These are phyloP conservation scores for Tragelaphus strepsiceros DNA, from an alignment of 2,113 vertebrate species.

Conservation along the genomic window DNA sequence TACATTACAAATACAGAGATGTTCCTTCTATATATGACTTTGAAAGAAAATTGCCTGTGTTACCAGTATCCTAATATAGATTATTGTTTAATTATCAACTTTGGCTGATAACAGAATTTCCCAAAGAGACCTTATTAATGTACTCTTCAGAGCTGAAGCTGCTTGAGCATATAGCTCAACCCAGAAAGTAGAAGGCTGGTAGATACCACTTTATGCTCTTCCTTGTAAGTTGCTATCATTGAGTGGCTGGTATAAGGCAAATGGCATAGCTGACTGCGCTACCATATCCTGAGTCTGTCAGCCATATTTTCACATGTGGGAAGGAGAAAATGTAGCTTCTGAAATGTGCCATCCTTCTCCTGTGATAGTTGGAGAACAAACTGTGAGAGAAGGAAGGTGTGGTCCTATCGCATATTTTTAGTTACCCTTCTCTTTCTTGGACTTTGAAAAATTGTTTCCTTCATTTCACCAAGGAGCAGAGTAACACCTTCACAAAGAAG, in stretches of 20 bases:
- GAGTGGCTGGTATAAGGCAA: not conserved
- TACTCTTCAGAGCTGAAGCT: not conserved
- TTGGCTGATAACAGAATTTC: not conserved
- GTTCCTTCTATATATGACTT: not conserved
- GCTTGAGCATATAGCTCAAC: not conserved
- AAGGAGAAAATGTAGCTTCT: not conserved
- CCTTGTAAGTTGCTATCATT: not conserved
- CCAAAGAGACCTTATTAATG: not conserved
- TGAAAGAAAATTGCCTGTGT: conserved; percentile 10
- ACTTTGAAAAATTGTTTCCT: not conserved
- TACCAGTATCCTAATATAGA: not conserved
- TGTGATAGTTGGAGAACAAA: not conserved
- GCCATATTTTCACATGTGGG: not conserved
- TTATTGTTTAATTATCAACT: not conserved
- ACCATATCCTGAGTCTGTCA: not conserved
- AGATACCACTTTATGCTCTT: not conserved
- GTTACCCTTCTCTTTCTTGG: not conserved
- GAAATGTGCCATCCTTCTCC: not conserved
- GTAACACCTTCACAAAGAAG: not conserved
- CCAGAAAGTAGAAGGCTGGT: not conserved
- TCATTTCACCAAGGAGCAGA: not conserved
- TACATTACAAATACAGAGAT: not conserved
- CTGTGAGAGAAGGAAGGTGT: not conserved
- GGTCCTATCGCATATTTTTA: not conserved
- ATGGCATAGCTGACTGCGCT: not conserved